Evolutionary conservation across 2,113 vertebrate genomes (phyloP).

Genomic region (Ageneiosus marmoratus): DNA sequence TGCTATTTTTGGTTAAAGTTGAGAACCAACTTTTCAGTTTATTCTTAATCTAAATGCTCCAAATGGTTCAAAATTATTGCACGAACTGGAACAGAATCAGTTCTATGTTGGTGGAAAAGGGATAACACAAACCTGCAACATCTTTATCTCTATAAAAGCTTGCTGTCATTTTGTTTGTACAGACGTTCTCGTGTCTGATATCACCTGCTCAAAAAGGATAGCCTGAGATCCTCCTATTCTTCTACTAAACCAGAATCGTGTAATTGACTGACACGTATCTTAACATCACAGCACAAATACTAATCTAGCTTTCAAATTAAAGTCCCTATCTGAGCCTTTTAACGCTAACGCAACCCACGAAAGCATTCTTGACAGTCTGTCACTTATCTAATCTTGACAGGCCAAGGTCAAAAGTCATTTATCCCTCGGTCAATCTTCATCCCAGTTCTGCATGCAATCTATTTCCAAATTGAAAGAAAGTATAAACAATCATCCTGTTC

Average conservation of each 20-base stretch:
- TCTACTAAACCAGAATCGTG: background rate
- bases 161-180: background rate
- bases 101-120: too few species aligned
- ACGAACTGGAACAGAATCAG: too few species aligned
- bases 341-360: conserved; percentile 7
- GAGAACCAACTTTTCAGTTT: too few species aligned
- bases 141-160: background rate
- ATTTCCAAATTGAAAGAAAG: conserved; percentile 16
- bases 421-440: background rate
- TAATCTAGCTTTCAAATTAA: background rate
- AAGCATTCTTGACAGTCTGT: background rate
- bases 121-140: background rate
- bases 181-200: background rate
- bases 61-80: too few species aligned
- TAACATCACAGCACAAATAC: background rate
- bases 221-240: too few species aligned
- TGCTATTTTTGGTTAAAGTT: too few species aligned
- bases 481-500: background rate
- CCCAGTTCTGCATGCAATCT: background rate
- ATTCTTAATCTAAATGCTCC: too few species aligned
- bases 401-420: conserved; percentile 24
- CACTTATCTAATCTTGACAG: background rate
- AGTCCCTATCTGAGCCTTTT: background rate
- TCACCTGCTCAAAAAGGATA: background rate
- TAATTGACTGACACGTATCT: background rate